Percentiles rank a stretch among this genome's conserved stretches.
These are phyloP conservation scores for Conus betulinus DNA, from an alignment of 1,140 invertebrate genomes.

Conservation along the genomic window DNA sequence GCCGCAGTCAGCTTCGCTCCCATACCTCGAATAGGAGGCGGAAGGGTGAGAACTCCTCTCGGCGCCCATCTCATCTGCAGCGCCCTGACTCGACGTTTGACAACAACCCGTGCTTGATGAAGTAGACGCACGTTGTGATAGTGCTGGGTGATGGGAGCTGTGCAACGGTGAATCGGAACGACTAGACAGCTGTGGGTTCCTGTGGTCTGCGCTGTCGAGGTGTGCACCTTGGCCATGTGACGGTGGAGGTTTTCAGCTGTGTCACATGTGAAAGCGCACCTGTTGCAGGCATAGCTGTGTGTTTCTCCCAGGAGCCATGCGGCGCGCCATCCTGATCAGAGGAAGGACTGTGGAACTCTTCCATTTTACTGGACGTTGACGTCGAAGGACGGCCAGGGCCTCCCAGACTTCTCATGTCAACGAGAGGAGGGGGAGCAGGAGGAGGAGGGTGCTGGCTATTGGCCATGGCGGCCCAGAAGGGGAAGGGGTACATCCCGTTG, in stretches of 20 bases:
- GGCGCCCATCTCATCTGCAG: not conserved
- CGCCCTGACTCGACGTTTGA: not conserved
- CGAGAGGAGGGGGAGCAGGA: constrained; percentile 39
- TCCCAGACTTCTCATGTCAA: not conserved
- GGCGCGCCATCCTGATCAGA: not conserved
- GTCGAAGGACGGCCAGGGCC: not conserved
- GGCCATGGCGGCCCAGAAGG: constrained; percentile 61
- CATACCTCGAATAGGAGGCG: not conserved
- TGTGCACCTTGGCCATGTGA: constrained; percentile 76
- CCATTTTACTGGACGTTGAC: not conserved
- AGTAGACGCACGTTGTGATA: not conserved
- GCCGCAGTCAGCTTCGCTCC: not conserved
- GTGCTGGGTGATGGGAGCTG: constrained; percentile 1
- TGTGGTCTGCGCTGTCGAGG: constrained; percentile 64
- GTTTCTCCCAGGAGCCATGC: not conserved
- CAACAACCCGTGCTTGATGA: not conserved
- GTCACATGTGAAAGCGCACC: constrained; percentile 75
- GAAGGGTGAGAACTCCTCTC: not conserved
- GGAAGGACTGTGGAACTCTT: constrained; percentile 4
- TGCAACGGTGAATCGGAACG: not conserved
- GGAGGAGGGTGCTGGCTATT: constrained; percentile 46
- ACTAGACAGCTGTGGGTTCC: not conserved
- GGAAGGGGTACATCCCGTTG: constrained; percentile 53
- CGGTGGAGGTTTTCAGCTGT: constrained; percentile 69
- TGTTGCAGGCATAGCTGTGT: constrained; percentile 72